phyloP scores from a whole-genome alignment of 2,797 vertebrate genomes.

The Heteromormyrus szaboi region DNA sequence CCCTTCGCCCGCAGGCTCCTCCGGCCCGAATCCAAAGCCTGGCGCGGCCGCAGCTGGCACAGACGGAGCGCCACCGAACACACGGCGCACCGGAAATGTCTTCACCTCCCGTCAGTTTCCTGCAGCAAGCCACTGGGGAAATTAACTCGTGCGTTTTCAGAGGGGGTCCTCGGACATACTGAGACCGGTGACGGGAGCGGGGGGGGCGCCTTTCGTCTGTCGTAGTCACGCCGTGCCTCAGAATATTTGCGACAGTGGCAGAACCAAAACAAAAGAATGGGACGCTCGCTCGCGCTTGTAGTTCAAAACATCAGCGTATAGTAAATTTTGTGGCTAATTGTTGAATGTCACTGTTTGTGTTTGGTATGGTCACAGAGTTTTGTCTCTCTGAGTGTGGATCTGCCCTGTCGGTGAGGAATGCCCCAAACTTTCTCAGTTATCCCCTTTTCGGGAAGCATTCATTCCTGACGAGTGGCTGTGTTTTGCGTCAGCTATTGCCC shows the following conservation, averaged over 20 bases:
- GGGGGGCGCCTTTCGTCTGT: not conserved
- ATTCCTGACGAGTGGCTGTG: not conserved
- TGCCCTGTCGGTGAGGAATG: not conserved
- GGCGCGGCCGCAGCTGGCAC: not conserved
- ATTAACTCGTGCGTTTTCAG: not conserved
- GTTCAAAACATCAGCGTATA: not conserved
- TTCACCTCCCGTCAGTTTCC: not conserved
- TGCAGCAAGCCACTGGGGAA: constrained; percentile 2
- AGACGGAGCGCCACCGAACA: not conserved
- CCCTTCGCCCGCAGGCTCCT: not conserved
- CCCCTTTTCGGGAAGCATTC: not conserved
- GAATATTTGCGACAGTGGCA: not conserved
- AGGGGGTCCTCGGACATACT: not conserved
- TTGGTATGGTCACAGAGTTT: not conserved
- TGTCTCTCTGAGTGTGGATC: not conserved
- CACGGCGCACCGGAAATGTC: not conserved
- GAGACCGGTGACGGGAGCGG: not conserved
- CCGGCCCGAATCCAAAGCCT: not conserved
- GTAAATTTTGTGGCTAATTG: not conserved
- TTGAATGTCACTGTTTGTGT: not conserved
- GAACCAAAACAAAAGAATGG: not conserved
- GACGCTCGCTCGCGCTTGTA: not conserved
- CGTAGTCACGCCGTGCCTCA: not conserved
- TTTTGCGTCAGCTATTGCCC: not conserved
- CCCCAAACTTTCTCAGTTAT: constrained; percentile 4